phyloP scores from a whole-genome alignment of 2,797 vertebrate genomes.

The Rhyacichthys aspro region DNA sequence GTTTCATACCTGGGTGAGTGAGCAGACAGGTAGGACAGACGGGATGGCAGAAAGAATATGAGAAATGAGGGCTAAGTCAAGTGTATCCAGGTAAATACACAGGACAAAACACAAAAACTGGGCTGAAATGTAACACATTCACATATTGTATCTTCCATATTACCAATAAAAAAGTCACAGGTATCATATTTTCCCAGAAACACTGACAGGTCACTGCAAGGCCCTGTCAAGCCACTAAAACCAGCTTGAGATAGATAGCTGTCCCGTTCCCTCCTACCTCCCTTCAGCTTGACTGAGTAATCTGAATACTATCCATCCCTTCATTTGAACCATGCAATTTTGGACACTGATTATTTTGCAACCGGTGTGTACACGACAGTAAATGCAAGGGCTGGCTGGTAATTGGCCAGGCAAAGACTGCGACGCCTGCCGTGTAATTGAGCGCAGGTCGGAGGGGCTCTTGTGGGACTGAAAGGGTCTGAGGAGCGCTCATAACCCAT shows the following conservation, averaged over 20 bases:
- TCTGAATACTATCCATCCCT: conserved; percentile 75
- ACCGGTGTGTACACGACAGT: conserved; percentile 73
- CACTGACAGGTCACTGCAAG: conserved; percentile 55
- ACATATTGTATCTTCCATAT: conserved; percentile 12
- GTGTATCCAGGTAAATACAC: conserved; percentile 6
- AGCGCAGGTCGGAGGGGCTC: conserved; percentile 66
- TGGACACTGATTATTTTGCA: conserved; percentile 75
- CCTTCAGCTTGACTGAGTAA: conserved; percentile 79
- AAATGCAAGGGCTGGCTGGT: conserved; percentile 78
- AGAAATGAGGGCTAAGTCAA: conserved; percentile 47
- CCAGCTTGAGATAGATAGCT: conserved; percentile 72
- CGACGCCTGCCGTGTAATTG: conserved; percentile 83
- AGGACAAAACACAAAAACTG: conserved; percentile 1
- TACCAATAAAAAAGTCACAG: conserved; percentile 39
- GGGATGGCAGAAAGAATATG: conserved; percentile 47
- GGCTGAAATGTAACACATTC: neutral
- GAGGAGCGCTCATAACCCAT: conserved; percentile 72
- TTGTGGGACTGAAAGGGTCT: conserved; percentile 74
- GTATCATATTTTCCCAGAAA: conserved; percentile 57
- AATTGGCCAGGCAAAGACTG: conserved; percentile 80
- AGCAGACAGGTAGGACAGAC: conserved; percentile 50
- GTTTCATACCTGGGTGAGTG: conserved; percentile 74
- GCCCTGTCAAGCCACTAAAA: conserved; percentile 44
- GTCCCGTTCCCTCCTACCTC: conserved; percentile 54
- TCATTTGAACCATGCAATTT: conserved; percentile 73